Conservation (phyloP, 92 coral and sea anemone species). For the Phymanthus crucifer region DNA sequence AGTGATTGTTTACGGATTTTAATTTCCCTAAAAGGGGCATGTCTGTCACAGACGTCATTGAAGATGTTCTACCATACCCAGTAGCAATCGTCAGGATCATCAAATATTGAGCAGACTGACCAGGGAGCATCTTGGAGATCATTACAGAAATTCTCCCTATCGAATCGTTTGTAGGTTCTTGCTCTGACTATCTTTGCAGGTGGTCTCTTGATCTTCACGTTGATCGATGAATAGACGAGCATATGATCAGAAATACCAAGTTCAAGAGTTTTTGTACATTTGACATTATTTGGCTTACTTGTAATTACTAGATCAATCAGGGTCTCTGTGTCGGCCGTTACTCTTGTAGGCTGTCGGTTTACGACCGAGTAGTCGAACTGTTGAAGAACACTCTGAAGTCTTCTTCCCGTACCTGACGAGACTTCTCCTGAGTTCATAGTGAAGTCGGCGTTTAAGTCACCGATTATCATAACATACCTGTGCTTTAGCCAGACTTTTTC, state of each 20-base stretch:
- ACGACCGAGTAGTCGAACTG: constrained; percentile 44
- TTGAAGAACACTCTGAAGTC: constrained; percentile 36
- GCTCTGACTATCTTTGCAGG: constrained; percentile 47
- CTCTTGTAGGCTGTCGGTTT: constrained; percentile 52
- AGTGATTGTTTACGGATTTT: constrained; percentile 54
- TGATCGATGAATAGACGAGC: constrained; percentile 42
- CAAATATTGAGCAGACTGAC: constrained; percentile 46
- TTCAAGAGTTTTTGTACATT: constrained; percentile 23
- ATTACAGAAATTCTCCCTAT: constrained; percentile 38
- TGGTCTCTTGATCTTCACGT: constrained; percentile 38
- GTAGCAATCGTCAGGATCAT: constrained; percentile 44
- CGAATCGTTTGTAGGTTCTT: constrained; percentile 38
- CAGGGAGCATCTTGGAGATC: constrained; percentile 46
- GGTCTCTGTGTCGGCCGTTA: constrained; percentile 45
- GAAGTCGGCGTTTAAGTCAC: constrained; percentile 43
- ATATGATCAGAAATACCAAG: constrained; percentile 52
- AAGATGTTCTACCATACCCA: constrained; percentile 57
- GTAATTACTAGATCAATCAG: constrained; percentile 58
- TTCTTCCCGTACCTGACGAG: constrained; percentile 20
- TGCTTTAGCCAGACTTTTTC: constrained; percentile 36
- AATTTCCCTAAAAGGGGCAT: constrained; percentile 41
- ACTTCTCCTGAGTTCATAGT: constrained; percentile 13
- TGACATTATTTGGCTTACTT: constrained; percentile 28
- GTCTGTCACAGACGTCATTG: constrained; percentile 40
- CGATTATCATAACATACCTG: constrained; percentile 29